phyloP scores from a whole-genome alignment of 2,113 vertebrate genomes.

The Lepisosteus osseus region DNA sequence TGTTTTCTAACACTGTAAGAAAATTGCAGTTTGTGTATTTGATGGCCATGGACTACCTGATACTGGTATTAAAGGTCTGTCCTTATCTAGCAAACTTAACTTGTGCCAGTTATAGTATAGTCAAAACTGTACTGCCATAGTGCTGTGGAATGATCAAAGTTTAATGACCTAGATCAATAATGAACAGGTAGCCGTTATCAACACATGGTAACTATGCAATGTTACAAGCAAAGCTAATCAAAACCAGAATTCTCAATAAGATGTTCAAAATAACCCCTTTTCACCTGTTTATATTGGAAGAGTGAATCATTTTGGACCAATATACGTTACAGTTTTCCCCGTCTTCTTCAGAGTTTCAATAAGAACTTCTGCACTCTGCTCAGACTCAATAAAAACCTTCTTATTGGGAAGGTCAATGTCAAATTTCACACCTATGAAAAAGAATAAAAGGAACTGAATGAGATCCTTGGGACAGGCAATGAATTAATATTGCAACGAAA shows the following conservation, averaged over 20 bases:
- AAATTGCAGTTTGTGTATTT: no score
- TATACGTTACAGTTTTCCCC: conserved; percentile 81
- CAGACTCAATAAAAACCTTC: conserved; percentile 83
- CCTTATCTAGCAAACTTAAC: no score
- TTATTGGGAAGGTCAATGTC: conserved; percentile 89
- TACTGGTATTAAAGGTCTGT: no score
- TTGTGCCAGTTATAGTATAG: no score
- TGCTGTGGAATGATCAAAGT: no score
- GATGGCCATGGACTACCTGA: no score
- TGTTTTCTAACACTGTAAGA: no score
- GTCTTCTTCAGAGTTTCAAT: conserved; percentile 85
- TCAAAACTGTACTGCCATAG: no score
- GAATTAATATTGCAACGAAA: background rate
- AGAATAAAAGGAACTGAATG: background rate
- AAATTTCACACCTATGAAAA: conserved; percentile 77
- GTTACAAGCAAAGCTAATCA: background rate
- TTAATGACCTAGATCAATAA: no score
- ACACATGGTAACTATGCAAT: no score
- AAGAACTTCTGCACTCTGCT: conserved; percentile 71
- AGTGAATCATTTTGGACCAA: conserved; percentile 65
- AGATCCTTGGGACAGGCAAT: background rate
- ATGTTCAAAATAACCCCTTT: background rate
- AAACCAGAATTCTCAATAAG: background rate
- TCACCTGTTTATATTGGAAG: background rate
- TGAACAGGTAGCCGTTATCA: no score